Evolutionary conservation across 2,888 invertebrate genomes (phyloP).

Genomic region (Drosophila picticornis): DNA sequence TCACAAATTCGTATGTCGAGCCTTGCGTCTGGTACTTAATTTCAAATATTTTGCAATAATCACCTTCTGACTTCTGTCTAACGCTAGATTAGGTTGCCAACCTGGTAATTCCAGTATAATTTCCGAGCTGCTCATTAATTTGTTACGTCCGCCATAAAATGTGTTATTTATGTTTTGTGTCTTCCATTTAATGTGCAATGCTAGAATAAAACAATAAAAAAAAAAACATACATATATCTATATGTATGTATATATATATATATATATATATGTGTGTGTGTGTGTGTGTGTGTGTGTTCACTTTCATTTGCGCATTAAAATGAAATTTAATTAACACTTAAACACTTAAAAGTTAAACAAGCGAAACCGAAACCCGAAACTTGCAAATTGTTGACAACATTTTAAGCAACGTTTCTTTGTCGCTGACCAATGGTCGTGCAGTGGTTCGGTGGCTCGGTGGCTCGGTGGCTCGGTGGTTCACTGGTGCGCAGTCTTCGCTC

Average conservation of each 20-base stretch:
- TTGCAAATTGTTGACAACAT: constrained; percentile 77
- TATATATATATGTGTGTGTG: constrained; percentile 6
- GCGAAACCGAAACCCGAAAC: constrained; percentile 35
- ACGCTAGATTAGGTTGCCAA: constrained; percentile 9
- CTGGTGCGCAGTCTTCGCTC: constrained; percentile 34
- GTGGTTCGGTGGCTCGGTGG: constrained; percentile 35
- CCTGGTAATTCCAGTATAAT: constrained; percentile 22
- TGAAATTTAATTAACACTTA: constrained; percentile 73
- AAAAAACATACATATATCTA: neutral
- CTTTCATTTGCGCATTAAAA: constrained; percentile 57
- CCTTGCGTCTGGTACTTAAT: neutral
- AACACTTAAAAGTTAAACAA: constrained; percentile 63
- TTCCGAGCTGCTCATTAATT: constrained; percentile 40
- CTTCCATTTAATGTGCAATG: constrained; percentile 30
- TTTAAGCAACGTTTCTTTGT: constrained; percentile 54
- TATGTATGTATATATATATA: constrained; percentile 3
- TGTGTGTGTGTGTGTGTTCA: too few relatives aligned
- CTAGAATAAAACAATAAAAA: constrained; percentile 20
- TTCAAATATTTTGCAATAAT: constrained; percentile 3
- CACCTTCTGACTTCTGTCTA: constrained; percentile 42
- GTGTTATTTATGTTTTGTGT: constrained; percentile 45
- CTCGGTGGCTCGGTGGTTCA: constrained; percentile 38
- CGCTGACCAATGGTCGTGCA: constrained; percentile 34
- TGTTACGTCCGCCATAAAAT: constrained; percentile 47
- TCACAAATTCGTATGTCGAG: neutral